These are phyloP conservation scores for Sarcophaga rosellei DNA, from an alignment of 2,888 invertebrate species.

Conservation along the genomic window DNA sequence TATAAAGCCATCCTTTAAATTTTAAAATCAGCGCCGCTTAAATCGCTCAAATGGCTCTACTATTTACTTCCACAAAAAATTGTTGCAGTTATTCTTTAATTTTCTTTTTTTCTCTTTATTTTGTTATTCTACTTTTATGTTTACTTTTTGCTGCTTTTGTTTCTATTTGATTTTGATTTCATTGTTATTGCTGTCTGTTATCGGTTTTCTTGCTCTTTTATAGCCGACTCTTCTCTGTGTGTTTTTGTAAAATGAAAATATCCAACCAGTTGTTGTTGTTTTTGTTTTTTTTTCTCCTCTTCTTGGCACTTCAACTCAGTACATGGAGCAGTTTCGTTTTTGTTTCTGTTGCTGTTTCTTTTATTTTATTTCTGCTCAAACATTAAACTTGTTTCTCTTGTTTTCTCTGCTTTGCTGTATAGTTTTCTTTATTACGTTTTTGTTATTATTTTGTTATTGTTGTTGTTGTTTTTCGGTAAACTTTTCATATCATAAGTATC, in stretches of 20 bases:
- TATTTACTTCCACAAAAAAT: conserved; percentile 35
- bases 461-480: conserved; percentile 27
- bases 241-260: too few species aligned
- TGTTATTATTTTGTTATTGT: too few species aligned
- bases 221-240: too few species aligned
- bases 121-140: conserved; percentile 1
- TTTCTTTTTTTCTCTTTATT: conserved; percentile 15
- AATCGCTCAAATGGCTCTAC: too few species aligned
- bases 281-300: not conserved
- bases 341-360: conserved; percentile 22
- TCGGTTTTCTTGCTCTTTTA: too few species aligned
- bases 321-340: conserved; percentile 4
- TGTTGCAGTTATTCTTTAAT: conserved; percentile 29
- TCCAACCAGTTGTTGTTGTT: too few species aligned
- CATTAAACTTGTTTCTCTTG: conserved; percentile 70
- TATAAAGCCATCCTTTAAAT: too few species aligned
- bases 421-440: conserved; percentile 34
- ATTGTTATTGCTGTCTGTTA: too few species aligned
- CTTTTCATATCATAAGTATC: conserved; percentile 41
- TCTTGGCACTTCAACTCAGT: not conserved
- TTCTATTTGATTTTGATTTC: conserved; percentile 10
- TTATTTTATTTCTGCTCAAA: conserved; percentile 51
- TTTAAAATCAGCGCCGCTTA: too few species aligned
- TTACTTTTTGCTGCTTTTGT: conserved; percentile 2
- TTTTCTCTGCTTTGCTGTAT: conserved; percentile 48